These are phyloP conservation scores for Lymantria dispar DNA, from an alignment of 2,888 invertebrate species.

Conservation along the genomic window DNA sequence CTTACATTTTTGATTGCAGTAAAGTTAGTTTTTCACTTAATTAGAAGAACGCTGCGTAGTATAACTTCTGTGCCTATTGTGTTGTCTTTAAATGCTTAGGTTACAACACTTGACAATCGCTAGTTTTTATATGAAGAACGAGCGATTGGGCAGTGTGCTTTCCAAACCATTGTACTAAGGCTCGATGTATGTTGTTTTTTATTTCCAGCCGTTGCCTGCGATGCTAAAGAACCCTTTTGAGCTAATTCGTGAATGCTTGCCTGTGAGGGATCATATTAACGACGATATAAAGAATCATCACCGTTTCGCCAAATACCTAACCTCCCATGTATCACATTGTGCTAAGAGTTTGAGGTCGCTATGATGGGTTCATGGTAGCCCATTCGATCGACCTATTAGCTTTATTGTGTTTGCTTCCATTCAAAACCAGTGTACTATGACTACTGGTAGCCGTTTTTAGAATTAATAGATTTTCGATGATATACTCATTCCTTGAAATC, in stretches of 20 bases:
- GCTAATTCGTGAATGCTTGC: constrained; percentile 83
- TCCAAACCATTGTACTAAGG: constrained; percentile 72
- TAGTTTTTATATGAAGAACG: constrained; percentile 55
- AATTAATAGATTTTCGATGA: constrained; percentile 34
- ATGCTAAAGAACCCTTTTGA: constrained; percentile 82
- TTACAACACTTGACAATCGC: constrained; percentile 57
- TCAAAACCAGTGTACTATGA: constrained; percentile 72
- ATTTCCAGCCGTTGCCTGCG: constrained; percentile 83
- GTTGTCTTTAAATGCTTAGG: constrained; percentile 72
- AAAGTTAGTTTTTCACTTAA: constrained; percentile 39
- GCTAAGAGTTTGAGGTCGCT: constrained; percentile 66
- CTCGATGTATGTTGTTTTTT: constrained; percentile 83
- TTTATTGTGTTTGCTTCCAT: constrained; percentile 72
- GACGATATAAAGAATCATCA: constrained; percentile 78
- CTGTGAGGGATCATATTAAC: constrained; percentile 82
- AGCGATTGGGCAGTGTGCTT: constrained; percentile 64
- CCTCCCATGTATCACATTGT: constrained; percentile 74
- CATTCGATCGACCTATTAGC: constrained; percentile 53
- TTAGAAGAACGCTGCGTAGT: constrained; percentile 30
- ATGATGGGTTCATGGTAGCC: constrained; percentile 33
- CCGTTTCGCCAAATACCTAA: constrained; percentile 76
- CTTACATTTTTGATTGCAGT: constrained; percentile 37
- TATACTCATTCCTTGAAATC: constrained; percentile 76
- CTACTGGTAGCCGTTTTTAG: constrained; percentile 55
- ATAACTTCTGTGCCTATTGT: constrained; percentile 42